These are phyloP conservation scores for Stenchaetothrips biformis DNA, from an alignment of 2,888 invertebrate genomes.

Conservation along the genomic window DNA sequence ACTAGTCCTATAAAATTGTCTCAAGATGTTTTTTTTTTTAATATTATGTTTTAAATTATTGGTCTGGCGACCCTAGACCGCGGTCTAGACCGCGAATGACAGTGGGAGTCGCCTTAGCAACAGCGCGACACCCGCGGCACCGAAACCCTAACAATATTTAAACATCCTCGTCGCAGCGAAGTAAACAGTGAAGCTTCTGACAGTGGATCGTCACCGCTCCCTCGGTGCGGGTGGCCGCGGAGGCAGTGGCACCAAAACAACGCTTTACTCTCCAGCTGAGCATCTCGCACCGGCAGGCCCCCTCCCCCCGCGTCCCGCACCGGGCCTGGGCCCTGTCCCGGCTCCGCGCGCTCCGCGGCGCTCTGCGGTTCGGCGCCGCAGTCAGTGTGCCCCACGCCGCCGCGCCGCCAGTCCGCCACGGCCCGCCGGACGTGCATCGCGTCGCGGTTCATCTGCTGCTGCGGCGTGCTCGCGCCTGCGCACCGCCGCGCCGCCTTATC, in stretches of 20 bases:
- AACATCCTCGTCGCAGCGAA: too few species aligned
- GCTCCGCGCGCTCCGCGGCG: neutral
- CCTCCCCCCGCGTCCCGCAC: neutral
- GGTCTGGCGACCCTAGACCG: too few species aligned
- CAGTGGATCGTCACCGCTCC: neutral
- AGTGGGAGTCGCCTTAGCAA: too few species aligned
- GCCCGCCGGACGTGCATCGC: neutral
- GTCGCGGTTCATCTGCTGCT: neutral
- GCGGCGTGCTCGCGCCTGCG: neutral
- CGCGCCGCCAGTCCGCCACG: neutral
- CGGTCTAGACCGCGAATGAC: too few species aligned
- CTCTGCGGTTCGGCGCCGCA: neutral
- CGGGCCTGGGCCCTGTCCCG: too few species aligned
- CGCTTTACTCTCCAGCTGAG: conserved; percentile 20
- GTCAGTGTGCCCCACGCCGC: neutral
- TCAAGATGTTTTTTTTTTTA: too few species aligned
- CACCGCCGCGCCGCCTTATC: neutral
- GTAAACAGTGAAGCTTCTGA: too few species aligned
- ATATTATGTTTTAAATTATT: too few species aligned
- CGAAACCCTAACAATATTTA: too few species aligned
- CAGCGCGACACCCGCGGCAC: too few species aligned
- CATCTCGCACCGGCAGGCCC: neutral
- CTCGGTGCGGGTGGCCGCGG: neutral
- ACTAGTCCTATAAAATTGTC: too few species aligned
- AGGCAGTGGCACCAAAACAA: neutral